phyloP scores from a whole-genome alignment of 2,888 invertebrate genomes.

The Nomada ruficornis region DNA sequence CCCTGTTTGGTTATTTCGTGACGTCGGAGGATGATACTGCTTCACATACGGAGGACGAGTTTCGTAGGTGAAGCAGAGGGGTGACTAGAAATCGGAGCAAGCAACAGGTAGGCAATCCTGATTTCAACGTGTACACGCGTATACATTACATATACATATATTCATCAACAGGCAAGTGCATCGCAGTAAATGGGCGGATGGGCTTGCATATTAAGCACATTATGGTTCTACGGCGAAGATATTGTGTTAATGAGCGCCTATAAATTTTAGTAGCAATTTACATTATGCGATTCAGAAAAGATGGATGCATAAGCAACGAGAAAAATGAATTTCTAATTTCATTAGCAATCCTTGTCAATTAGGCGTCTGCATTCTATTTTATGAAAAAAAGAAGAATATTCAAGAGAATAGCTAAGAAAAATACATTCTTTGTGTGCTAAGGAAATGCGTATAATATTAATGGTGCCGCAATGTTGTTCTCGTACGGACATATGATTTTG shows the following conservation, averaged over 20 bases:
- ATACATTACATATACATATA: slow-evolving; percentile 39
- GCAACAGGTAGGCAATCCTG: slow-evolving; percentile 75
- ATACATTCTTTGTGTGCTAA: no score
- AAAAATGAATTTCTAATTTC: no score
- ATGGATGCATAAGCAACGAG: no score
- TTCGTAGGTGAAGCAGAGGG: slow-evolving; percentile 27
- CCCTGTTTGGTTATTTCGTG: not conserved
- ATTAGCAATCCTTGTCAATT: not conserved
- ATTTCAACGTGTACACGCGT: slow-evolving; percentile 43
- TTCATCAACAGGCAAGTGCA: slow-evolving; percentile 45
- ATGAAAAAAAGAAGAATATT: no score
- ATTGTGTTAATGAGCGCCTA: slow-evolving; percentile 20
- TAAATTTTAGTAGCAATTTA: slow-evolving; percentile 22
- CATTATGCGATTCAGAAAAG: not conserved
- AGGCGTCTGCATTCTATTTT: no score
- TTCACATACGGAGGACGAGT: not conserved
- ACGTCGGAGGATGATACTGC: slow-evolving; percentile 12
- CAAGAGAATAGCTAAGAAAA: no score
- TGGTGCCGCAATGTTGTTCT: no score
- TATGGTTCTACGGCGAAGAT: slow-evolving; percentile 10
- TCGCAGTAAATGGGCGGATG: slow-evolving; percentile 46
- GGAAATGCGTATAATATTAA: no score
- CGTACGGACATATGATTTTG: no score
- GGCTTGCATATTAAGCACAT: slow-evolving; percentile 53
- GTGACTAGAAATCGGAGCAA: slow-evolving; percentile 53